These are phyloP conservation scores for Orchestes rusci DNA, from an alignment of 2,888 invertebrate species.

Conservation along the genomic window DNA sequence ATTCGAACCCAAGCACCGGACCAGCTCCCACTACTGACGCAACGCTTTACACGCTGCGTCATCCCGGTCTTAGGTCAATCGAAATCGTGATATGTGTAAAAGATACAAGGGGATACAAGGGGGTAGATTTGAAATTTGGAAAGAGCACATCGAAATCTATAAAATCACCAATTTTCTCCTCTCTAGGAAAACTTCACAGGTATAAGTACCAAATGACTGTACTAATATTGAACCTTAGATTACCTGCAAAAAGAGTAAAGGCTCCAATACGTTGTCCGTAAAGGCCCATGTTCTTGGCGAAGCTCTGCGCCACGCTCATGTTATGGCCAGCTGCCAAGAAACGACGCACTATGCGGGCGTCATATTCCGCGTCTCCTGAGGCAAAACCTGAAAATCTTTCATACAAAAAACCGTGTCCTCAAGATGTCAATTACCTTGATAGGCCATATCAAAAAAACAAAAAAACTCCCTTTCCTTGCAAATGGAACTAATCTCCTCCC, in stretches of 20 bases:
- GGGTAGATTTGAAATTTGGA: too few species aligned
- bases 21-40: too few species aligned
- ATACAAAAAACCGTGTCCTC: neutral
- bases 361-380: constrained; percentile 50
- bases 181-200: too few species aligned
- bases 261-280: constrained; percentile 61
- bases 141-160: too few species aligned
- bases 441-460: constrained; percentile 62
- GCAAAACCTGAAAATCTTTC: constrained; percentile 41
- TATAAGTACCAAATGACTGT: too few species aligned
- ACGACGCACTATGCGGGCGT: constrained; percentile 51
- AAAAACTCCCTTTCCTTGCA: constrained; percentile 50
- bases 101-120: too few species aligned
- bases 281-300: constrained; percentile 62
- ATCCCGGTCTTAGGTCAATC: too few species aligned
- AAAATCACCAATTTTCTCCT: too few species aligned
- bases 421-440: constrained; percentile 44
- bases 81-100: too few species aligned
- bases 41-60: too few species aligned
- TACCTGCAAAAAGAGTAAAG: constrained; percentile 50
- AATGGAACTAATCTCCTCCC: constrained; percentile 54
- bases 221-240: too few species aligned
- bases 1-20: too few species aligned
- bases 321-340: constrained; percentile 54
- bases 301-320: constrained; percentile 54